phyloP scores from a whole-genome alignment of 2,888 invertebrate species.

The Heliconius cydno region DNA sequence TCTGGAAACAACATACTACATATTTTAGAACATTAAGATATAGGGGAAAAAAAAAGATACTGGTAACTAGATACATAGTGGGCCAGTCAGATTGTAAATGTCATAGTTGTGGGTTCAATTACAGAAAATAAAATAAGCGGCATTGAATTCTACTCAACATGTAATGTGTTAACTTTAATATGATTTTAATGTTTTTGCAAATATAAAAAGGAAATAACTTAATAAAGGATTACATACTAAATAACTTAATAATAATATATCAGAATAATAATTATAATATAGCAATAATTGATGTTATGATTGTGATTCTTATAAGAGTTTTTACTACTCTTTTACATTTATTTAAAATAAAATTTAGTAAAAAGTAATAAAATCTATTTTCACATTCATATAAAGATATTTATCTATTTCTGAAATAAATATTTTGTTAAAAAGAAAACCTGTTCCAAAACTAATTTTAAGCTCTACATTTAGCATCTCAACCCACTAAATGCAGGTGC shows the following conservation, averaged over 20 bases:
- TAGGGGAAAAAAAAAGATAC: too few species aligned
- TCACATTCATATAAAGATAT: not conserved
- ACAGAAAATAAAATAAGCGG: not conserved
- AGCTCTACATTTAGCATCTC: not conserved
- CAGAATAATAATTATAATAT: too few species aligned
- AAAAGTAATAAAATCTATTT: too few species aligned
- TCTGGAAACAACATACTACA: not conserved
- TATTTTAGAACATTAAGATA: too few species aligned
- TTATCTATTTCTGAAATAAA: not conserved
- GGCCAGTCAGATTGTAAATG: too few species aligned
- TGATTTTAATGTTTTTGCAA: not conserved
- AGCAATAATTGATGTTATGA: too few species aligned
- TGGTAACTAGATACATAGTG: too few species aligned
- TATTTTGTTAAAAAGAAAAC: not conserved
- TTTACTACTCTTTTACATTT: too few species aligned
- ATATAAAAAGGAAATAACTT: not conserved
- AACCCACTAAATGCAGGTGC: slow-evolving; percentile 11
- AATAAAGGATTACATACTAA: too few species aligned
- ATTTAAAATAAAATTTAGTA: too few species aligned
- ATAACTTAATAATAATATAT: too few species aligned
- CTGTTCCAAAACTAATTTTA: not conserved
- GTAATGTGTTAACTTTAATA: not conserved
- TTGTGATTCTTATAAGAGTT: too few species aligned
- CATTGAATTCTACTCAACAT: not conserved
- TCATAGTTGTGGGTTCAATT: not conserved